phyloP scores from a whole-genome alignment of 2,113 vertebrate species.

The Chionomys nivalis region DNA sequence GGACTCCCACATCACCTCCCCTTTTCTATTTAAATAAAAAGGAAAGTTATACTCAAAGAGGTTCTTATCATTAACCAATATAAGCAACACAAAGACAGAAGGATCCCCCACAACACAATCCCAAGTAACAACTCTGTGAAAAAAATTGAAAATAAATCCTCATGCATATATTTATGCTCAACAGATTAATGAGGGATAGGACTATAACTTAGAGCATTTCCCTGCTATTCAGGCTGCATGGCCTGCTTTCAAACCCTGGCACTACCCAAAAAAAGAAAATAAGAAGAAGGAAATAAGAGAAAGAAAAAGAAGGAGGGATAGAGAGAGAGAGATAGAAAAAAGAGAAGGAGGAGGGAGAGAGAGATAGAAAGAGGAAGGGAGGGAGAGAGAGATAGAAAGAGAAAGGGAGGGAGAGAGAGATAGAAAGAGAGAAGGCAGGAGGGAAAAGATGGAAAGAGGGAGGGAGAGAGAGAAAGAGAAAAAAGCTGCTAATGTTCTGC shows the following conservation, averaged over 20 bases:
- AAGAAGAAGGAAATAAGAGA: not conserved
- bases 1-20: too few species aligned
- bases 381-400: fast-evolving
- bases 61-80: too few species aligned
- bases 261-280: not conserved
- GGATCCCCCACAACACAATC: not conserved
- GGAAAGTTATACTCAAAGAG: too few species aligned
- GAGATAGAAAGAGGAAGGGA: not conserved
- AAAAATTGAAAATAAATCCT: not conserved
- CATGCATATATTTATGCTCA: not conserved
- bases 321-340: not conserved
- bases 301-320: not conserved
- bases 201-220: not conserved
- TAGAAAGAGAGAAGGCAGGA: not conserved
- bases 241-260: not conserved
- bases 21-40: too few species aligned
- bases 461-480: too few species aligned
- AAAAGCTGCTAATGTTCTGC: not conserved
- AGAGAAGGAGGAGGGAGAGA: not conserved
- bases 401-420: not conserved
- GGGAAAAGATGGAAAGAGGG: not conserved
- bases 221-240: not conserved
- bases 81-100: too few species aligned
- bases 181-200: not conserved
- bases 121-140: not conserved